These are phyloP conservation scores for Eublepharis macularius DNA, from an alignment of 2,113 vertebrate species.

Conservation along the genomic window DNA sequence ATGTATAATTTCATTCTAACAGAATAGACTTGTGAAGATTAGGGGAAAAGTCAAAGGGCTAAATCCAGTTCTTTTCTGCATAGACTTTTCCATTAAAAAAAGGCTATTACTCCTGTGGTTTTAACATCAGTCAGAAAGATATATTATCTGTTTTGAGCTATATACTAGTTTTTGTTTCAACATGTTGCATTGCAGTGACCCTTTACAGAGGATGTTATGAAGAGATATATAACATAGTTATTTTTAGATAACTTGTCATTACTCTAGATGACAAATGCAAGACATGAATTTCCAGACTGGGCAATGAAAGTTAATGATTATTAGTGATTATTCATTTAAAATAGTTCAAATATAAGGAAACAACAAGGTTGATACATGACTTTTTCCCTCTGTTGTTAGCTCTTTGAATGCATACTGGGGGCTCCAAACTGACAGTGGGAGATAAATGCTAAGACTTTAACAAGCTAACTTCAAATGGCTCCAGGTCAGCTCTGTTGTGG, in stretches of 20 bases:
- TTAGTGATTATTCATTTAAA: background rate
- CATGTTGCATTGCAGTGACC: background rate
- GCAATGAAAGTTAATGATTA: background rate
- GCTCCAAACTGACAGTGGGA: background rate
- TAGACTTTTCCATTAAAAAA: background rate
- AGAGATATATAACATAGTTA: background rate
- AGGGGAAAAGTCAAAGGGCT: no score
- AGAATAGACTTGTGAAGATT: background rate
- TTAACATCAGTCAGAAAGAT: background rate
- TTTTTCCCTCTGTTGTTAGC: background rate
- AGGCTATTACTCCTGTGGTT: no score
- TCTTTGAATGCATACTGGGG: slow-evolving; percentile 29
- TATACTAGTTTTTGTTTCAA: background rate
- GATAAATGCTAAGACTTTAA: slow-evolving; percentile 3
- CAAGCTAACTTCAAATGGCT: slow-evolving; percentile 9
- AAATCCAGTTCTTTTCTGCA: background rate
- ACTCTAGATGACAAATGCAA: background rate
- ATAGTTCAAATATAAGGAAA: background rate
- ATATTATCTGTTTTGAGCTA: background rate
- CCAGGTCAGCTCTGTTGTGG: background rate
- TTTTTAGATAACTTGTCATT: background rate
- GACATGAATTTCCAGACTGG: background rate
- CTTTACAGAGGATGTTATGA: background rate
- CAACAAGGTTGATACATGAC: background rate
- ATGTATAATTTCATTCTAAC: background rate